Evolutionary conservation across 2,797 vertebrate genomes (phyloP), one percentile per base, ranked within the genome.

Genomic region (Hirundo rustica): DNA sequence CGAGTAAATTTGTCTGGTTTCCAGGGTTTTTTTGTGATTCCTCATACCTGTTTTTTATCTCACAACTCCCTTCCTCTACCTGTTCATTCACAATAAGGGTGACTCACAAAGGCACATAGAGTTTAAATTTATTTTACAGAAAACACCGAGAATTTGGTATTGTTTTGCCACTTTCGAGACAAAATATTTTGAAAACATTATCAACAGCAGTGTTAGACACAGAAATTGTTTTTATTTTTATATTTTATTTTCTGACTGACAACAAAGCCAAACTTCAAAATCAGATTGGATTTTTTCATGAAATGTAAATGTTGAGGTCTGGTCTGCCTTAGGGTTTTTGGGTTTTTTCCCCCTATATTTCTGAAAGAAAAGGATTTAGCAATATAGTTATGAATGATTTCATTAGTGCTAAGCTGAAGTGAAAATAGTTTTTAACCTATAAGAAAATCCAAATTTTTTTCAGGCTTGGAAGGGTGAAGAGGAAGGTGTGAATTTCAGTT

Each of bases 111-210:
- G 93, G 25, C 86, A 83, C 42, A 93, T 3, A 51, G 38, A 71
- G 11, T 83, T 92, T 91, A 85, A 57, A 85, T 71, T 79, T 80
- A 57, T 89, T 94, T 89, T 82, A 61, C 16, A 50, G 67, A 61
- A 94, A 94, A 93, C 53, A 53, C 53, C 85, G 68, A 85, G 85
- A 94, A 88, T 48, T 95, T 92, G 15, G 44, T 95, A 83, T 95
- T 95, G 72, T 94, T 97, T 97, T 95, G 81, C 86, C 29, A 29
- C 75, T 93, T 88, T 83, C 83, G 84, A 96, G 89, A 93, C 81
- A 97, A 96, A 97, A 97, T 96, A 94, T 97, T 97, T 97, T 96
- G 95, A 97, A 97, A 95, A 95, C 83, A 92, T 95, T 79, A 96
- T 91, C 95, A 93, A 89, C 92, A 97, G 78, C 93, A 87, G 36